These are phyloP conservation scores for Phenacoccus solenopsis DNA, from an alignment of 1,140 invertebrate genomes.

Conservation along the genomic window DNA sequence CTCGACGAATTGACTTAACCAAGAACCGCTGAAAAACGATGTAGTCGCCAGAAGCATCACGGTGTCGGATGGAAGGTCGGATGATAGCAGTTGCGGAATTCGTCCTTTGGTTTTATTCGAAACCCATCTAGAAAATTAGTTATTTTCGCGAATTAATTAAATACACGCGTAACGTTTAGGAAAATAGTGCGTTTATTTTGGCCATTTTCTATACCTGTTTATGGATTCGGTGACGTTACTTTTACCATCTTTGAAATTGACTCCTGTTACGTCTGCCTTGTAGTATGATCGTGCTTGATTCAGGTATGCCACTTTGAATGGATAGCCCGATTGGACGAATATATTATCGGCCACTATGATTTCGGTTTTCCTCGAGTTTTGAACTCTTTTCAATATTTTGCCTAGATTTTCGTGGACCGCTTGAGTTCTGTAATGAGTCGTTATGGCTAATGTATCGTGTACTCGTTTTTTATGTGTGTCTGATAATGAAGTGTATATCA, in stretches of 20 bases:
- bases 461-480: no score
- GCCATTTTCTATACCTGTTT: not conserved
- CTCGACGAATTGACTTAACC: not conserved
- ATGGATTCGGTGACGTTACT: not conserved
- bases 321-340: not conserved
- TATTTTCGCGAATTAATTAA: no score
- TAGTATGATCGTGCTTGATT: not conserved
- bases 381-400: not conserved
- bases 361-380: not conserved
- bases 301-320: not conserved
- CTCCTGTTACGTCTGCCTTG: not conserved
- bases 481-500: no score
- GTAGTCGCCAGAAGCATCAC: not conserved
- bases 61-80: not conserved
- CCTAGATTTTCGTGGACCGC: not conserved
- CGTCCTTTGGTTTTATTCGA: constrained; percentile 3
- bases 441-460: no score
- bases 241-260: not conserved
- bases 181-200: no score
- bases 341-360: not conserved
- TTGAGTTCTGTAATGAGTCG: not conserved
- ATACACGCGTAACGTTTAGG: no score
- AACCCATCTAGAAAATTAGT: not conserved
- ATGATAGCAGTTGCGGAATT: not conserved
- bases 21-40: not conserved